Evolutionary conservation across 2,797 vertebrate species (phyloP).

Genomic region (Halcyon chelicuti): DNA sequence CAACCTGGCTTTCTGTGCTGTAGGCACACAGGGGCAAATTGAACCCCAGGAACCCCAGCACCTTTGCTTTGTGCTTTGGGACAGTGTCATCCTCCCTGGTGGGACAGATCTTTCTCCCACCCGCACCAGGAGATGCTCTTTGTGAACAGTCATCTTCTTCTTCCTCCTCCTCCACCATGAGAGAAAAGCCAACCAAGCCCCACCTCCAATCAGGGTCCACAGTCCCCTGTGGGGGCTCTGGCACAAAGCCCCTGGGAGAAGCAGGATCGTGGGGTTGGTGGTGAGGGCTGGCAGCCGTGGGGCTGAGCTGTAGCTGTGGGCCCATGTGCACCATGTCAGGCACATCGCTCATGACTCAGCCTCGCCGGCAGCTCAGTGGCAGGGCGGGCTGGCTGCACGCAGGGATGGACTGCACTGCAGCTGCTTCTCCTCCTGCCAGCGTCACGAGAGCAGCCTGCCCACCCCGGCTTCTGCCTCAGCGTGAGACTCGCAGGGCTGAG

Average conservation of each 20-base stretch:
- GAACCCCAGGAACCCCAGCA: neutral
- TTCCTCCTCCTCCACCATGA: neutral
- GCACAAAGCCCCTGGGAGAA: neutral
- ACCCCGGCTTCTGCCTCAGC: neutral
- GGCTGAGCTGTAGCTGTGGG: neutral
- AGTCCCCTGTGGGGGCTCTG: neutral
- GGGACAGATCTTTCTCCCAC: neutral
- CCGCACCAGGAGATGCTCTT: neutral
- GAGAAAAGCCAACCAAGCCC: neutral
- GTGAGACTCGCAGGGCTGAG: neutral
- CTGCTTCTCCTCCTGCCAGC: neutral
- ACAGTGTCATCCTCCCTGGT: neutral
- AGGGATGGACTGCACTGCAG: accelerated
- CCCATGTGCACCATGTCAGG: neutral
- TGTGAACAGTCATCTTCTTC: neutral
- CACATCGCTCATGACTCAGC: neutral
- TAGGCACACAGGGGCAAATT: accelerated
- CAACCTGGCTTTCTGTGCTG: neutral
- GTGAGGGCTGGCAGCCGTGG: neutral
- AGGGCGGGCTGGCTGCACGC: neutral
- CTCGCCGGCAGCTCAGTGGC: neutral
- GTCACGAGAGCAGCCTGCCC: accelerated
- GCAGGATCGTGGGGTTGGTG: accelerated
- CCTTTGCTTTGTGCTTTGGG: neutral
- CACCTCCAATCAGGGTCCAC: neutral